Conservation (phyloP, 2,113 vertebrate genomes). For the Parotia lawesii region DNA sequence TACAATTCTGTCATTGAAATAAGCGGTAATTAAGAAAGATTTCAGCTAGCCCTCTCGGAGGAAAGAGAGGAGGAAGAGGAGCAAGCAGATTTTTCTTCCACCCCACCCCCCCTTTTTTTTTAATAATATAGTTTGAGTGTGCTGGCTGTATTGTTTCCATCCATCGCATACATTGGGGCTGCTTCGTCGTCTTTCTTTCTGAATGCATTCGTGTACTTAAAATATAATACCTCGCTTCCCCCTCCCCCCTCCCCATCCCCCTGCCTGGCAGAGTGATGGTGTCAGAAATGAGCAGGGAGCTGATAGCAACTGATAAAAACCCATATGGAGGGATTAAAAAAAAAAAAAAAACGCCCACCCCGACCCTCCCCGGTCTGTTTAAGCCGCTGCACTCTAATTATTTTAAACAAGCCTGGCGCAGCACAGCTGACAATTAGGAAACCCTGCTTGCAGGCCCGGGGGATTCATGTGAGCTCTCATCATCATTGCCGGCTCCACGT, state of each 20-base stretch:
- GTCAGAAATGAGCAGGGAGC: slow-evolving; percentile 73
- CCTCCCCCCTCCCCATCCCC: slow-evolving; percentile 13
- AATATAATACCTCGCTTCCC: slow-evolving; percentile 60
- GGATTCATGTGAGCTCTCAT: slow-evolving; percentile 66
- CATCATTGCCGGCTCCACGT: slow-evolving; percentile 60
- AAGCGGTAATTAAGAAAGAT: slow-evolving; percentile 87
- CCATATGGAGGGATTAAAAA: slow-evolving; percentile 42
- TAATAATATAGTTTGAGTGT: slow-evolving; percentile 27
- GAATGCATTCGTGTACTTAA: slow-evolving; percentile 63
- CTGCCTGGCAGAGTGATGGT: slow-evolving; percentile 62
- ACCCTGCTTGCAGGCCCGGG: slow-evolving; percentile 67
- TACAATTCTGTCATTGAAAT: slow-evolving; percentile 98
- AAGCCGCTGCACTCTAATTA: slow-evolving; percentile 75
- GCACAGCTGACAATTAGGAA: slow-evolving; percentile 81
- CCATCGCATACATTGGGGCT: not conserved
- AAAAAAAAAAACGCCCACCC: not conserved
- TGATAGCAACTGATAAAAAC: slow-evolving; percentile 72
- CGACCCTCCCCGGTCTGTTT: slow-evolving; percentile 4
- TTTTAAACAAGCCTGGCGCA: slow-evolving; percentile 76
- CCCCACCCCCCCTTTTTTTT: not conserved
- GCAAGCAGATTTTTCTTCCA: not conserved
- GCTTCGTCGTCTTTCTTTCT: slow-evolving; percentile 36
- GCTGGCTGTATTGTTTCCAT: slow-evolving; percentile 64
- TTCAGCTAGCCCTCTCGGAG: slow-evolving; percentile 73
- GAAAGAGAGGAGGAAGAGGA: slow-evolving; percentile 32